Percentiles rank a stretch among this genome's conserved stretches.
phyloP scores from a whole-genome alignment of 2,797 vertebrate genomes.

The Pyrrhura leucotis region DNA sequence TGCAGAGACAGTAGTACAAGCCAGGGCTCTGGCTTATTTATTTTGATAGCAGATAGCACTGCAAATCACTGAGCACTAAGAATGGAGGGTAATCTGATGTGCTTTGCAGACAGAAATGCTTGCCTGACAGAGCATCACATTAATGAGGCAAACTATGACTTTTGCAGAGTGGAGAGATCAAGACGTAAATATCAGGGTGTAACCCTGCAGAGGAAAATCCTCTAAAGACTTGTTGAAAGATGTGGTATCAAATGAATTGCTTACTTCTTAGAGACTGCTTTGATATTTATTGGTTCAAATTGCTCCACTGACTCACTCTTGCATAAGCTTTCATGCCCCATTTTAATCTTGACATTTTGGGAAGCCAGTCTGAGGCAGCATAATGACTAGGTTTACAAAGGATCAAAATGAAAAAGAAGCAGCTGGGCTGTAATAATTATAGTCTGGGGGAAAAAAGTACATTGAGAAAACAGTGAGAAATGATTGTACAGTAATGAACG shows the following conservation, averaged over 20 bases:
- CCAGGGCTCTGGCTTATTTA: neutral
- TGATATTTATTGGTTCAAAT: constrained; percentile 86
- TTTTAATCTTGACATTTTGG: constrained; percentile 77
- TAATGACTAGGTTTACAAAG: constrained; percentile 79
- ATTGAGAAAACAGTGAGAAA: constrained; percentile 73
- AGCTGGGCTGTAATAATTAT: constrained; percentile 70
- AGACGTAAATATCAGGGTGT: constrained; percentile 71
- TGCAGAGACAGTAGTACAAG: constrained; percentile 50
- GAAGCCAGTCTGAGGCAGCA: constrained; percentile 72
- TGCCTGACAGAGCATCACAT: constrained; percentile 64
- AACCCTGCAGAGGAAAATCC: constrained; percentile 75
- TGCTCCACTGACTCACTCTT: constrained; percentile 79
- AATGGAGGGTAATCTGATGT: neutral
- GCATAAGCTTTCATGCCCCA: constrained; percentile 72
- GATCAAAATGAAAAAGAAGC: constrained; percentile 74
- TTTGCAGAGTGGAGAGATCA: constrained; percentile 52
- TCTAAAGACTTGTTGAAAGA: constrained; percentile 79
- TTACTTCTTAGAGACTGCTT: constrained; percentile 78
- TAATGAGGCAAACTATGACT: constrained; percentile 43
- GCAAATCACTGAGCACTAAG: neutral
- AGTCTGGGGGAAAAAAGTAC: constrained; percentile 49
- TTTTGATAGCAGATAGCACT: constrained; percentile 43
- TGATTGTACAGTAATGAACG: constrained; percentile 54
- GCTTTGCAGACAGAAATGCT: constrained; percentile 46
- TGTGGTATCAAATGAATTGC: constrained; percentile 82